phyloP scores from a whole-genome alignment of 2,113 vertebrate species.

The Psephotus haematonotus region DNA sequence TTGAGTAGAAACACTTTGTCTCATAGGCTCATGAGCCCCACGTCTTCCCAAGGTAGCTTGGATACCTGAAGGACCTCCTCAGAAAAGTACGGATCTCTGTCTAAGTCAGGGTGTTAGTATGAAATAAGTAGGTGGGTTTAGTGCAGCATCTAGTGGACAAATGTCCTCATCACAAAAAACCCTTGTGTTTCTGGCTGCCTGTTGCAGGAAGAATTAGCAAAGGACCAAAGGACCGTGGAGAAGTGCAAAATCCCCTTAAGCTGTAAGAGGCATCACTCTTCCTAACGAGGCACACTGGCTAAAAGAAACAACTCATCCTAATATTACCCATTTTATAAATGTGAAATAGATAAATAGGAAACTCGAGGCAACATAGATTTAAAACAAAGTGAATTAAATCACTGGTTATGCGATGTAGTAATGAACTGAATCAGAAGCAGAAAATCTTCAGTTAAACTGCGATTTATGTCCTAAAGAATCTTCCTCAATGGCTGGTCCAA shows the following conservation, averaged over 20 bases:
- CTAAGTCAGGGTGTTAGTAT: neutral
- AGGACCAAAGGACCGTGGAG: accelerated
- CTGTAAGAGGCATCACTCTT: neutral
- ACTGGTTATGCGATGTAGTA: neutral
- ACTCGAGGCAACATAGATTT: neutral
- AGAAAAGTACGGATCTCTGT: neutral
- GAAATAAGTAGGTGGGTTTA: constrained; percentile 54
- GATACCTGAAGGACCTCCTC: neutral
- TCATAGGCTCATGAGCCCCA: neutral
- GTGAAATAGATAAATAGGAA: neutral
- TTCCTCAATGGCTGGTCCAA: neutral
- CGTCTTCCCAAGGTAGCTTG: neutral
- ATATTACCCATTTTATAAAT: neutral
- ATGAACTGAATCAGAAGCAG: neutral
- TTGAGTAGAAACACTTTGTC: neutral
- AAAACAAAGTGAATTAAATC: neutral
- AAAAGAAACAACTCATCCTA: neutral
- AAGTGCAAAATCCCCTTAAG: neutral
- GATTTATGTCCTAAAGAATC: neutral
- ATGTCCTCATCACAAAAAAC: constrained; percentile 32
- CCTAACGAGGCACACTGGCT: neutral
- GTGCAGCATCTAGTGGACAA: constrained; percentile 70
- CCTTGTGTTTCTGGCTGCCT: neutral
- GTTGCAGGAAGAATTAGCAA: neutral
- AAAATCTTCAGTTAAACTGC: neutral